Base-by-base conservation (phyloP, 2,113 vertebrate genomes). In the Podocnemis expansa region DNA sequence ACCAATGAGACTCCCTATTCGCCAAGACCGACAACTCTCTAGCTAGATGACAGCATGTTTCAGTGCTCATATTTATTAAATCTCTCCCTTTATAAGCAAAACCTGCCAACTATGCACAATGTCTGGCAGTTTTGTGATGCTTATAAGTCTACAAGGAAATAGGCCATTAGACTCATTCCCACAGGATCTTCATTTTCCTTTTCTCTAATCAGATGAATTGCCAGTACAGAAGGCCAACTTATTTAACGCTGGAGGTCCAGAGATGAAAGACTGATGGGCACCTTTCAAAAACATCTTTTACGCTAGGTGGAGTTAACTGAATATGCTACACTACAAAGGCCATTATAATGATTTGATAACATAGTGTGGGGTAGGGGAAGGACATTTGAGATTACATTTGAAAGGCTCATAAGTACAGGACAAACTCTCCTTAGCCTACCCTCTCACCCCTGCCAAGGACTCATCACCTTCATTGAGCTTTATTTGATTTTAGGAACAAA, bases 11-110 rank as follows among this genome's bases (percentile, higher is more conserved):
- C 85, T 91, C 84, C 79, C 82, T 90, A 67, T 80, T 95, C 34
- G 55, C 49, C 76, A 84, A 84, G 75, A 78, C 56, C 93, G 91
- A 89, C 75, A 94, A 49, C 24, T 41, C 75, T 87, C 87, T 41
- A 54, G 81, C 63, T 80, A 17, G 25, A 83, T 95, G 88, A 96
- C 92, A 93, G 85, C 45, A 60, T 10, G 17, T 73, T 95, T 91
- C 89, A 85, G 82, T 67, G 49, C 60, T 91, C 54, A 0, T 47
- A 82, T 94, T 94, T 92, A 93, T 94, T 92, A 94, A 95, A 96
- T 83, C 41, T 17, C 45, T 91, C 54, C 54, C 89, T 91, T 80
- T 13, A 89, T 67, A 96, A 97, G 93, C 56, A 94, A 88, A 85
- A 83, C 49, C 45, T 91, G 90, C 85, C 92, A 78, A 24, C 70